phyloP scores from a whole-genome alignment of 2,888 invertebrate species.

The Thyatira batis region DNA sequence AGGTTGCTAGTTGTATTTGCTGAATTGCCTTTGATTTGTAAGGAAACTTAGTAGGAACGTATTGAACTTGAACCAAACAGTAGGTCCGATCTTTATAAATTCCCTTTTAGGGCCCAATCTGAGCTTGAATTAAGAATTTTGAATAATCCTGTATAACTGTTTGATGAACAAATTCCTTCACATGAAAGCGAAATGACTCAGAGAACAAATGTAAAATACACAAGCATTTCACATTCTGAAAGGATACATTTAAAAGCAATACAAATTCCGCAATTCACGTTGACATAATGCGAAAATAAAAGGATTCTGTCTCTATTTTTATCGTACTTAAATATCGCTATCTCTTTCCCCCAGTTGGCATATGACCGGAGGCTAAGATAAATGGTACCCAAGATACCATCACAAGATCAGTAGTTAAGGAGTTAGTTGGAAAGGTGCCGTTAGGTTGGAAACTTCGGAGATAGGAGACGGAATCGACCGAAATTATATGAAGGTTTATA shows the following conservation, averaged over 20 bases:
- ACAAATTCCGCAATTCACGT: not conserved
- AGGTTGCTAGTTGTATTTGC: too few relatives aligned
- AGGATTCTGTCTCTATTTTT: not conserved
- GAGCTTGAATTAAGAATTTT: too few relatives aligned
- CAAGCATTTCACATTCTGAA: not conserved
- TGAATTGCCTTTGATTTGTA: too few relatives aligned
- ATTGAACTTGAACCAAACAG: too few relatives aligned
- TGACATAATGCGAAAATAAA: not conserved
- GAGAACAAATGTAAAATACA: not conserved
- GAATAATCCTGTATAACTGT: not conserved
- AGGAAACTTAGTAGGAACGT: too few relatives aligned
- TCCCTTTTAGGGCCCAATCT: too few relatives aligned
- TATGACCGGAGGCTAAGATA: conserved; percentile 29
- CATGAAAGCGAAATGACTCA: not conserved
- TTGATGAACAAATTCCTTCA: too few relatives aligned
- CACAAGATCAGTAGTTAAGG: conserved; percentile 23
- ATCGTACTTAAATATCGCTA: not conserved
- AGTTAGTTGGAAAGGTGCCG: conserved; percentile 28
- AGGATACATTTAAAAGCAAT: not conserved
- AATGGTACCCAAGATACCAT: conserved; percentile 33
- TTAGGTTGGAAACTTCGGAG: conserved; percentile 33
- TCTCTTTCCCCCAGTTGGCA: not conserved
- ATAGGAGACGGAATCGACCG: conserved; percentile 11
- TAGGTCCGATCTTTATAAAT: too few relatives aligned
- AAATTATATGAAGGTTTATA: not conserved